Conservation (phyloP, 2,113 vertebrate genomes). For the Glareola pratincola region DNA sequence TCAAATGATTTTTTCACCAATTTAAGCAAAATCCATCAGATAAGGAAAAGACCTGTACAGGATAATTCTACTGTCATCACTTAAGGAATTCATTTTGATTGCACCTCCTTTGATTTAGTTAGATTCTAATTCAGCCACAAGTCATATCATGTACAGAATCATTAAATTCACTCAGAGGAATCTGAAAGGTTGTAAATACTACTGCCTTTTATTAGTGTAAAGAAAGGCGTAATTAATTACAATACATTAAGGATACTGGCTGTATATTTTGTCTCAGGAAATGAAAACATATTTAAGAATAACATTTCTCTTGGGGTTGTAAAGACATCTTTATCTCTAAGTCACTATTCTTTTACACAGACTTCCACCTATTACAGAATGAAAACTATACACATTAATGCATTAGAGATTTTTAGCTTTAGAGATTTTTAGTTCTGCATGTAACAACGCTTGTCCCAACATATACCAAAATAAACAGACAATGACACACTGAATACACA, state of each 20-base stretch:
- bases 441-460: not conserved
- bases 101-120: not conserved
- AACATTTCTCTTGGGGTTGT: constrained; percentile 21
- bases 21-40: not conserved
- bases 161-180: not conserved
- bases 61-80: not conserved
- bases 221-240: constrained; percentile 4
- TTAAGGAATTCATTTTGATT: not conserved
- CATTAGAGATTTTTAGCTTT: not conserved
- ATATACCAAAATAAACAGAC: not conserved
- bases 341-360: not conserved
- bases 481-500: not conserved
- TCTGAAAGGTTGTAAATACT: not conserved
- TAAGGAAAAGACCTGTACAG: not conserved
- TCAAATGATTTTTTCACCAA: not conserved
- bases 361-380: not conserved
- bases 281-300: constrained; percentile 23
- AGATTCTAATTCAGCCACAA: not conserved
- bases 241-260: not conserved
- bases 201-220: not conserved
- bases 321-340: constrained; percentile 29
- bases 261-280: constrained; percentile 4
- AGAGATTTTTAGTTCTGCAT: not conserved
- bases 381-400: not conserved
- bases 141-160: not conserved